A percentile compares a stretch with the other conserved stretches of the same genome.
Evolutionary conservation across 2,113 vertebrate genomes (phyloP).

Genomic region (Urocitellus parryii): DNA sequence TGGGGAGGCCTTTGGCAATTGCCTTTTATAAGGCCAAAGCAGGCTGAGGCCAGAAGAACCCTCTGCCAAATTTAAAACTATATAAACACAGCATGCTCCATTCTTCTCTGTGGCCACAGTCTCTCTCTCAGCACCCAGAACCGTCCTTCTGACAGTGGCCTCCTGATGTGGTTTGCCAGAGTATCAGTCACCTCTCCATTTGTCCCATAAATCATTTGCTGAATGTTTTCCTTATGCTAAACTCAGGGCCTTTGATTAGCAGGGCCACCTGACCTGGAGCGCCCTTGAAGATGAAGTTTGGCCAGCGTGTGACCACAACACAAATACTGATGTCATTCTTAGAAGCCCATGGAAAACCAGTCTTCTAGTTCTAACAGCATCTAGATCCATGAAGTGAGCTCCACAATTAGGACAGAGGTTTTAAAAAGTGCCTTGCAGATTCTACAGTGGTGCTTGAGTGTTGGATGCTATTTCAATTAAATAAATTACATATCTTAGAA

Average conservation of each 20-base stretch:
- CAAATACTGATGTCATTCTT: background rate
- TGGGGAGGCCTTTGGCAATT: background rate
- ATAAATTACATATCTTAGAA: background rate
- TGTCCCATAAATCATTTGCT: rapidly evolving
- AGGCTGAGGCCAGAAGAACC: background rate
- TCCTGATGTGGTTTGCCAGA: background rate
- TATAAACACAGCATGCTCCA: background rate
- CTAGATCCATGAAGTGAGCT: background rate
- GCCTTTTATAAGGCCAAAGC: background rate
- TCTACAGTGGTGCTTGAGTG: background rate
- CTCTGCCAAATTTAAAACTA: background rate
- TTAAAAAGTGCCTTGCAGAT: background rate
- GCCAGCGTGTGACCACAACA: background rate
- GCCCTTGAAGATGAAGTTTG: background rate
- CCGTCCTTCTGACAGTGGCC: background rate
- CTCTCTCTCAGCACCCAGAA: background rate
- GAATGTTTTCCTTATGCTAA: background rate
- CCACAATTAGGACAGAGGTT: background rate
- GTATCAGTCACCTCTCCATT: background rate
- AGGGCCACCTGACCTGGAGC: background rate
- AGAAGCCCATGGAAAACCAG: background rate
- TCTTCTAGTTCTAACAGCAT: background rate
- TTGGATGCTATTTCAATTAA: background rate
- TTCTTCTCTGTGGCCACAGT: background rate
- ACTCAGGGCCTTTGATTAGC: background rate